Conservation (phyloP, 2,888 invertebrate species). For the Hydrotaea diabolus region DNA sequence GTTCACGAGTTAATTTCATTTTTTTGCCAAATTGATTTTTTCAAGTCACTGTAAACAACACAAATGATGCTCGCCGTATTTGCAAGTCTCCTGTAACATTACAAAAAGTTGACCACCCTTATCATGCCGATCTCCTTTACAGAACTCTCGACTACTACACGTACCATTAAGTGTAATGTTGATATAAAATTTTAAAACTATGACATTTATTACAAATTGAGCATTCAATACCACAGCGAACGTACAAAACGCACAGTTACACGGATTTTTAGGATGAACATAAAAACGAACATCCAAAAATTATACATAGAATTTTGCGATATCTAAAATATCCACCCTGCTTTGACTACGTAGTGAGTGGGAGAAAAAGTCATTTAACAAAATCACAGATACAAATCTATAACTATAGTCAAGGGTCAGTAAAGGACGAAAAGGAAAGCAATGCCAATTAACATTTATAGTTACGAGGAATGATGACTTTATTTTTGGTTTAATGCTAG, state of each 20-base stretch:
- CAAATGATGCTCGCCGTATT: no score
- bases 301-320: background rate
- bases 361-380: slow-evolving; percentile 2
- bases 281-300: background rate
- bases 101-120: background rate
- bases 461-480: no score
- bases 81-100: no score
- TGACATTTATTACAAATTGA: slow-evolving; percentile 76
- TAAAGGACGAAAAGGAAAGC: no score
- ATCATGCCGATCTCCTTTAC: background rate
- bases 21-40: no score
- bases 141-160: background rate
- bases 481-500: no score
- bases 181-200: slow-evolving; percentile 75
- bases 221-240: slow-evolving; percentile 69
- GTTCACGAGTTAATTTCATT: no score
- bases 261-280: slow-evolving; percentile 13
- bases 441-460: no score
- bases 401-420: background rate
- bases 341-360: no score
- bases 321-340: background rate
- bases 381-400: background rate
- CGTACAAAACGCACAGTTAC: background rate
- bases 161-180: slow-evolving; percentile 69
- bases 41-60: no score